Evolutionary conservation across 1,140 invertebrate genomes (phyloP), one percentile per base, ranked within the genome.

Genomic region (Dufourea novaeangliae): DNA sequence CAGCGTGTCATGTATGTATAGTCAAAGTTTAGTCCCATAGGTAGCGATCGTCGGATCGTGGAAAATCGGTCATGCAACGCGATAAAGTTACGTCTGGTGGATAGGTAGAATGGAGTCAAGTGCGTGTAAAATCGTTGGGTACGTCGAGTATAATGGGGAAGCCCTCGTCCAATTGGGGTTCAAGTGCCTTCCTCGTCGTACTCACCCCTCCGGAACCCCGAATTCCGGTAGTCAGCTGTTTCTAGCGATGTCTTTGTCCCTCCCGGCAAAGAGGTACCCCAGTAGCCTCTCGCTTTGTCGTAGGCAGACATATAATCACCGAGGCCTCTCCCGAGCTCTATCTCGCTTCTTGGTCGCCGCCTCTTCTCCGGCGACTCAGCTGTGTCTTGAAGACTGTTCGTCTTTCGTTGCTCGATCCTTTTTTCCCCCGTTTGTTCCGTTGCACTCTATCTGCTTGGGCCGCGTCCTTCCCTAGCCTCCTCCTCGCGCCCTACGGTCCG

Each of bases 201-300:
- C 87, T 88, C 88, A 89, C 88, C 91, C 91, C 89, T 91, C 90
- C 84, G 89, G 86, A 89, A 90, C 88, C 86, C 85, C 86, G 84
- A 90, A 92, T 92, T 92, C 91, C 90, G 90, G 89, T 90, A 91
- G 90, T 92, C 92, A 92, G 91, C 91, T 92, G 92, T 92, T 92
- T 86, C 80, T 86, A 80, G 82, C 86, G 78, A 84, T 87, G 78
- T 88, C 88, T 82, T 87, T 69, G 81, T 87, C 84, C 77, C 82
- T 75, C 85, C 71, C 62, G 59, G 29, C 39, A 32, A 63, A 34
- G 63, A 71, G 68, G 63, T 29, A 71, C 56, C 29, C 63, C 69
- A 61, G 57, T 70, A 64, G 27, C 37, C 84, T 86, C 83, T 86
- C 78, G 75, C 77, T 74, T 74, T 39, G 69, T 76, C 59, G 78